Evolutionary conservation across 2,797 vertebrate genomes (phyloP), one percentile per base, ranked within the genome.

Genomic region (Triplophysa yarkandensis): DNA sequence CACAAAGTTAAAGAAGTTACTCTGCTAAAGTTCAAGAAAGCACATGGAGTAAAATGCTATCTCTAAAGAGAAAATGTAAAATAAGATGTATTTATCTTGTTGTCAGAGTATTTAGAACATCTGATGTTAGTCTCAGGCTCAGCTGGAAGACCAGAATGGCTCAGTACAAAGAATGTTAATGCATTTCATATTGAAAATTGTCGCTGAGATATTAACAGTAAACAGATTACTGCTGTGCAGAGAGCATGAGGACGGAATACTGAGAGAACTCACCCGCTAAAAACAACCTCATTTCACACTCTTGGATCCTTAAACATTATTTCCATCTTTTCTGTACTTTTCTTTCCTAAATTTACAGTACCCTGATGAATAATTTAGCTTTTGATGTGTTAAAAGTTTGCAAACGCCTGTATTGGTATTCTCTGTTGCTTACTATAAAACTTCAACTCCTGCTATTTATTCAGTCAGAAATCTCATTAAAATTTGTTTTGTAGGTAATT

Each of bases 151-250:
- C 4, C 23, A n/a, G 44, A 70, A 76, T 66, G 50, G 8, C 19
- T 48, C 54, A 28, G 52, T 14, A 52, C 61, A 72, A 72, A 30
- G 43, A 69, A 78, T 80, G 71, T 30, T 66, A 82, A 78, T 80
- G 52, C 28, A 44, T 73, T 78, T 66, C 65, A 52, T 80, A 78
- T 76, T 73, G 72, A 61, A 76, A 78, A 71, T 57, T 67, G 54
- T 70, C 60, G 30, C 34, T 23, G 44, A 43, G 50, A 72, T 78
- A 80, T 78, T 75, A 69, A 25, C 27, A 75, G 69, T 80, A 82
- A 82, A 80, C 68, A 70, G 61, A 80, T 63, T 64, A 66, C 71
- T 57, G 71, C 54, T 41, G 46, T 73, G 68, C 63, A 19, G 43
- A 4, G 66, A 4, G 9, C 4, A 34, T 57, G 43, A 52, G 23